Percentiles rank a stretch among this genome's conserved stretches.
Evolutionary conservation across 2,888 invertebrate species (phyloP).

Genomic region (Sarcophaga caerulescens): DNA sequence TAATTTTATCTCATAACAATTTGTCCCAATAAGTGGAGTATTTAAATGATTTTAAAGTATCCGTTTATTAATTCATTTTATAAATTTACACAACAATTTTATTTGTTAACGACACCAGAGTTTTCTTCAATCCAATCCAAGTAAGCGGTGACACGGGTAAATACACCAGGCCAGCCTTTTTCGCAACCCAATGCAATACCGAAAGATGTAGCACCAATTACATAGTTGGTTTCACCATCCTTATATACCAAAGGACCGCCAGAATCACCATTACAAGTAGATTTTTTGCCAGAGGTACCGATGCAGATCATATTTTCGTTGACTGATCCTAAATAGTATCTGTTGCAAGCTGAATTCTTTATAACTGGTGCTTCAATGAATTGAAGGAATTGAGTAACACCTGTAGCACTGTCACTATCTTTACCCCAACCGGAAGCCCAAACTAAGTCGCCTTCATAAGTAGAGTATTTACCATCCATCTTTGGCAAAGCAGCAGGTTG

Average conservation of each 20-base stretch:
- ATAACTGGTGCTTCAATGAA: slow-evolving; percentile 73
- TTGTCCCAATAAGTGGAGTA: too few species aligned
- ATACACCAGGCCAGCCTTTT: slow-evolving; percentile 77
- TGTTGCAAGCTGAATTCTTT: slow-evolving; percentile 69
- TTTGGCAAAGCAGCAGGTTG: slow-evolving; percentile 71
- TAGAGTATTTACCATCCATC: slow-evolving; percentile 59
- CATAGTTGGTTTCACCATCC: slow-evolving; percentile 68
- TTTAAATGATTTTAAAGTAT: background rate
- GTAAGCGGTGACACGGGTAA: slow-evolving; percentile 76
- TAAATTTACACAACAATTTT: slow-evolving; percentile 39
- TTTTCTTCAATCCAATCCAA: slow-evolving; percentile 77
- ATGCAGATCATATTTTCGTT: slow-evolving; percentile 78
- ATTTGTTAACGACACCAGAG: slow-evolving; percentile 72
- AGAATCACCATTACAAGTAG: slow-evolving; percentile 79
- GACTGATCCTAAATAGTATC: slow-evolving; percentile 68
- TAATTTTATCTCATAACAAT: too few species aligned
- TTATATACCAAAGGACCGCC: slow-evolving; percentile 77
- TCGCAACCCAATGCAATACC: slow-evolving; percentile 77
- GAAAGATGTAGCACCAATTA: slow-evolving; percentile 78
- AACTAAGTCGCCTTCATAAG: slow-evolving; percentile 69
- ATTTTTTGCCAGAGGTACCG: slow-evolving; percentile 76
- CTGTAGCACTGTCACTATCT: slow-evolving; percentile 69
- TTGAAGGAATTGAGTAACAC: slow-evolving; percentile 70
- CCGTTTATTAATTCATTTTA: background rate
- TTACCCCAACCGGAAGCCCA: slow-evolving; percentile 73